Base-by-base conservation (phyloP, 64 coral and sea anemone genomes). In the Stylophora pistillata region DNA sequence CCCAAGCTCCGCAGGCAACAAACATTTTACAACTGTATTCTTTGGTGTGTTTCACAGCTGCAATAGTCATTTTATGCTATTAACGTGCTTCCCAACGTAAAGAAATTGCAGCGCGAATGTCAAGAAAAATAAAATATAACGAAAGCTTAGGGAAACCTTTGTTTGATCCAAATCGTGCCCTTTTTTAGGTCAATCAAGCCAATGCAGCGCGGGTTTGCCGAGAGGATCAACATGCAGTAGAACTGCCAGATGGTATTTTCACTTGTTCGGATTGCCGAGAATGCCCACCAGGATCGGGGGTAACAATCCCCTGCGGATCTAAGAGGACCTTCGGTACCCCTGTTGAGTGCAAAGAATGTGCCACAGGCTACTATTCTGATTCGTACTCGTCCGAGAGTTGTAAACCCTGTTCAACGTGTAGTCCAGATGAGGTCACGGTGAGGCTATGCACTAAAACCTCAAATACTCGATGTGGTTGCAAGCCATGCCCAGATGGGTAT, bases 221-320 rank as follows among this genome's bases (percentile, higher is more conserved):
- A 72, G 23, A 56, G 0, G 55, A 58, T 52, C 71, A 72, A 21
- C 11, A 20, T 73, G 0, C 53, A 6, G 32, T 71, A 13, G 0
- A 86, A 59, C 56, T 31, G 0, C 66, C 81, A 55, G 23, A 71
- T 65, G 15, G 20, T 18, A 29, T 73, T 0, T 1, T 72, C 3
- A 56, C 11, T 29, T 86, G 84, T n/a, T n/a, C 18, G 53, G 34
- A 31, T 10, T 86, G 84, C 15, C 47, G 47, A 58, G 62, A 11
- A 0, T 88, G 86, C 37, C 86, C 71, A 20, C 86, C 18, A 59
- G 86, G 86, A 17, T 77, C 27, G n/a, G 72, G 55, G 11, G 1
- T 27, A 26, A 59, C 71, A 2, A 9, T 74, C 32, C 71, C 27
- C 41, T 88, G 86, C 64, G 57, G 86, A 14, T 13, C 14, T 20